These are phyloP conservation scores for Lasiurus cinereus DNA, from an alignment of 2,113 vertebrate species.

Conservation along the genomic window DNA sequence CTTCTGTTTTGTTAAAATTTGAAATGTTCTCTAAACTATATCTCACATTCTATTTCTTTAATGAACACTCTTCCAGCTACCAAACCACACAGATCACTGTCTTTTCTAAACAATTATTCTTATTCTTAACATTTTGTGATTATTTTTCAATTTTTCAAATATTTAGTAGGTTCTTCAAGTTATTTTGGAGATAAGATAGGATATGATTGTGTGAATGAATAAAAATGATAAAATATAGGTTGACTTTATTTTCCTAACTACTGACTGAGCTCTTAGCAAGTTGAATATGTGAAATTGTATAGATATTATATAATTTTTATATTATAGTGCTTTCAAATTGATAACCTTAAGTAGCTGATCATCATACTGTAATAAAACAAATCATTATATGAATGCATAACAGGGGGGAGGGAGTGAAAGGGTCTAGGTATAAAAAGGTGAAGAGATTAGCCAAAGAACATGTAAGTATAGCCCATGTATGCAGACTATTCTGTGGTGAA, in stretches of 20 bases:
- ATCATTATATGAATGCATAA: background rate
- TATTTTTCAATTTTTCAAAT: background rate
- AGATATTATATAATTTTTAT: background rate
- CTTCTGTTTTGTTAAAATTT: background rate
- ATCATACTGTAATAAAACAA: background rate
- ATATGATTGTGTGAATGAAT: background rate
- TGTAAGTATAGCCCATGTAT: background rate
- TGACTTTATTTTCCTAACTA: background rate
- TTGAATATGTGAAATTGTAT: background rate
- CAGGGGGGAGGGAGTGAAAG: background rate
- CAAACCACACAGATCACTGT: background rate
- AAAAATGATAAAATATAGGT: background rate
- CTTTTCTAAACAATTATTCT: conserved; percentile 28
- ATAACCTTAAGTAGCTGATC: background rate
- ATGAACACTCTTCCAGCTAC: background rate
- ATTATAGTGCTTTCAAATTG: background rate
- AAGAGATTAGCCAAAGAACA: background rate
- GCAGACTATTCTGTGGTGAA: background rate
- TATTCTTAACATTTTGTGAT: conserved; percentile 42
- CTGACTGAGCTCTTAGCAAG: background rate
- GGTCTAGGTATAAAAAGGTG: background rate
- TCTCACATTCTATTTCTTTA: background rate
- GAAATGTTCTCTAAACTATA: background rate
- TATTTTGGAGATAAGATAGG: background rate
- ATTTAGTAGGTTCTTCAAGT: background rate